Base-by-base conservation (phyloP, 1,140 invertebrate genomes). In the Oppia nitens region DNA sequence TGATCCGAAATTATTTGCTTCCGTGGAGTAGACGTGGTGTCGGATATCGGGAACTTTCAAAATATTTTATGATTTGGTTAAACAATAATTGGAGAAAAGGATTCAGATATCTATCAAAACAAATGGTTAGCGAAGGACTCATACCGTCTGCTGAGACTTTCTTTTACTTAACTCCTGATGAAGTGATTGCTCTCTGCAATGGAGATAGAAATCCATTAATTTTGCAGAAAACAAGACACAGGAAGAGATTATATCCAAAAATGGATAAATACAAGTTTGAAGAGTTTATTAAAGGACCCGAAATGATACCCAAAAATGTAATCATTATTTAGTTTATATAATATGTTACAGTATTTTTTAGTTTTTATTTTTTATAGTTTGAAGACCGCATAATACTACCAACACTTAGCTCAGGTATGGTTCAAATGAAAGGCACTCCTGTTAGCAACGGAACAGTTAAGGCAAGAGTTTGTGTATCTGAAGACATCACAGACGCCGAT, bases 381-480 rank as follows among this genome's bases (percentile, higher is more conserved):
- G 3, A 23, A 12, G 9, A 9, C 26, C 3, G 29, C 14, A 54
- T 0, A 20, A 28, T n/a, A 29, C 17, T 29, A 11, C 20, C 20
- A 6, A n/a, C 9, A 11, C 12, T 12, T 2, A 54, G 9, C 21
- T 11, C 24, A 54, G 56, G 51, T 62, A 45, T 49, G 20, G 26
- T 60, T 47, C 55, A 50, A 47, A 62, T 82, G 28, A 63, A 68
- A 66, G 85, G 82, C 20, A 83, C 83, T 6, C 78, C 84, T 1
- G 83, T 86, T 0, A 83, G 77, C 65, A 71, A 75, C 14, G 85
- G 85, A 21, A 72, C 74, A 23, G 76, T 81, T 0, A 71, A 76
- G 28, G 83, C 78, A 1, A 75, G 77, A 59, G 85, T 81, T 0
- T 80, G 82, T 65, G 83, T 88, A 25, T 78, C 84, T 0, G 65